Base-by-base conservation (phyloP, 2,113 vertebrate genomes). In the Cairina moschata region DNA sequence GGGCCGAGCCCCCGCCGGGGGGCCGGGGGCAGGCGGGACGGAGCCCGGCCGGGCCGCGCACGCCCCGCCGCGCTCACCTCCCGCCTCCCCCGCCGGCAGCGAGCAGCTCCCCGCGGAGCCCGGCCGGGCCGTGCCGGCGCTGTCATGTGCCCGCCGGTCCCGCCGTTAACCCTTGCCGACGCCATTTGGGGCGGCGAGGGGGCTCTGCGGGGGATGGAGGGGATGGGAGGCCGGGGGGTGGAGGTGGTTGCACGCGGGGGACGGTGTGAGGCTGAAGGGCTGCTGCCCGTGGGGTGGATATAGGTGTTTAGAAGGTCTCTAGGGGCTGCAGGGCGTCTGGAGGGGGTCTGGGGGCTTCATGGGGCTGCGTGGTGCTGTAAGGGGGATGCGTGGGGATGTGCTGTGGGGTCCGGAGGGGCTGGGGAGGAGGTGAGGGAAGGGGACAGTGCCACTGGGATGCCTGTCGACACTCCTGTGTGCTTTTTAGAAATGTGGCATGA, bases 281-380 rank as follows among this genome's bases (percentile, higher is more conserved):
- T 48, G 46, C 60, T 20, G 31, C 76, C 0, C 29, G 3, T 2
- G 0, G 28, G 34, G 28, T 10, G n/a, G 3, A 26, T 11, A 13
- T 40, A 40, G 6, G 3, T 17, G 14, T 38, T 50, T 1, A 13
- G 44, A 34, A 60, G 29, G 12, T 25, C 6, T 36, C 11, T 17
- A 11, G 29, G 13, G 5, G 18, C 34, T 65, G 34, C 44, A 9
- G 69, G 18, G 3, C 66, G 11, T 29, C 11, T 46, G 42, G 34
- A 34, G 14, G 7, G 16, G 8, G 16, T 5, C 9, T 8, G 8
- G 5, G 50, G 4, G 23, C 7, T 36, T 4, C 22, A 16, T 4
- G 2, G 1, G 36, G 21, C 29, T 25, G 58, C 22, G 21, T 6
- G 55, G 46, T 11, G 25, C 36, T 71, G 8, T 42, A 14, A 25